Conservation (phyloP, 2,113 vertebrate genomes). For the Turnix velox region DNA sequence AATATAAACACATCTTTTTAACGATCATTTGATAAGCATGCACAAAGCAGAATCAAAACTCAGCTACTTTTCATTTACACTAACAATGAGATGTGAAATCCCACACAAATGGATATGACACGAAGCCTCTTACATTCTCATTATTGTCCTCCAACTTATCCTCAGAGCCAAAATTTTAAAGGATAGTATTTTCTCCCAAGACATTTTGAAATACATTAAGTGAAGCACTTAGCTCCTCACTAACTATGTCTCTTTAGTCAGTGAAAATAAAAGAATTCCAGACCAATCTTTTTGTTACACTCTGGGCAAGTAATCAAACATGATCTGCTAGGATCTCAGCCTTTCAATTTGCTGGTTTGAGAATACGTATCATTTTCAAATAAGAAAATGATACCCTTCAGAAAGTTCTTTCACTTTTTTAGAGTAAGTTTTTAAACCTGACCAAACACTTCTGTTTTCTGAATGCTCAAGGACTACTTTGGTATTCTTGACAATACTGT, state of each 20-base stretch:
- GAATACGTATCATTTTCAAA: background rate
- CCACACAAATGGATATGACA: background rate
- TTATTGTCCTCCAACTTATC: background rate
- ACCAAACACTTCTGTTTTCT: background rate
- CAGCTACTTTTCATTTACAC: background rate
- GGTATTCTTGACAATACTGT: background rate
- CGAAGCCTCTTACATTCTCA: background rate
- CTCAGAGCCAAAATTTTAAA: constrained; percentile 2
- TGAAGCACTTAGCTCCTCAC: background rate
- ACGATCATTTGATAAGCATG: background rate
- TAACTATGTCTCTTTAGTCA: background rate
- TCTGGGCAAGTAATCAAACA: background rate
- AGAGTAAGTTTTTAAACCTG: background rate
- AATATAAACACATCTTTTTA: constrained; percentile 12
- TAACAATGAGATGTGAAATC: constrained; percentile 20
- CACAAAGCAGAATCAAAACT: background rate
- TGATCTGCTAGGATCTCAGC: background rate
- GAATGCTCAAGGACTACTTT: background rate
- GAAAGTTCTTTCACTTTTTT: background rate
- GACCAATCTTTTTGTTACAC: background rate
- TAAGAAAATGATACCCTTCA: background rate
- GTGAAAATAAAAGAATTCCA: constrained; percentile 34
- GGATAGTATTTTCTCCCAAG: constrained; percentile 32
- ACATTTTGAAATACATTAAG: constrained; percentile 20
- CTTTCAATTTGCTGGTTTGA: background rate